Evolutionary conservation across 2,113 vertebrate species (phyloP).

Genomic region (Seriola aureovittata): DNA sequence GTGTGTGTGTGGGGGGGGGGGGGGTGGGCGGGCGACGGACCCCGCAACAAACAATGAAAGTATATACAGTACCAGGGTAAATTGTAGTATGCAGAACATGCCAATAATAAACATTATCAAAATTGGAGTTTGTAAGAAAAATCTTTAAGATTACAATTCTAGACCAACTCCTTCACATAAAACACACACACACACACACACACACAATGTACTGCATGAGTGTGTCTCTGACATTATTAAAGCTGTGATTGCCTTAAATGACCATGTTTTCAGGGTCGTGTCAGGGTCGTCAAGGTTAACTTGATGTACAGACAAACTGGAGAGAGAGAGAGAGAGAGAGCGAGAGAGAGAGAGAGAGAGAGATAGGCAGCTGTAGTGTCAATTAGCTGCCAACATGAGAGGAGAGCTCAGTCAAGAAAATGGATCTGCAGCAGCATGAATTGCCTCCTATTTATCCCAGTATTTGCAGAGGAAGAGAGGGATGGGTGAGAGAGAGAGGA

Average conservation of each 20-base stretch:
- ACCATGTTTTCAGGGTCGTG: neutral
- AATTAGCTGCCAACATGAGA: conserved; percentile 10
- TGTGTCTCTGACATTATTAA: neutral
- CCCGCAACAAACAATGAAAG: too few relatives aligned
- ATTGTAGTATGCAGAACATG: too few relatives aligned
- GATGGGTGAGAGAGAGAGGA: neutral
- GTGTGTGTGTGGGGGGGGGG: too few relatives aligned
- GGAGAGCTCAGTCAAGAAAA: conserved; percentile 14
- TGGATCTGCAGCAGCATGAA: neutral
- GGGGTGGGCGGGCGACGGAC: too few relatives aligned
- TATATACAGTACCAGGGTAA: too few relatives aligned
- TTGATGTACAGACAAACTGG: neutral
- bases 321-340: neutral
- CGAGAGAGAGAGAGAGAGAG: neutral
- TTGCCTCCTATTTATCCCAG: neutral
- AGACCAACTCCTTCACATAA: too few relatives aligned
- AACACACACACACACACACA: too few relatives aligned
- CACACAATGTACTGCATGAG: too few relatives aligned
- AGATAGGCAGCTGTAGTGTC: neutral
- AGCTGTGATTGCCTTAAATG: conserved; percentile 7
- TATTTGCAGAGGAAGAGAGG: neutral
- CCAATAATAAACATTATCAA: too few relatives aligned
- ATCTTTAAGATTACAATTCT: too few relatives aligned
- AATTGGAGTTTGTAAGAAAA: too few relatives aligned
- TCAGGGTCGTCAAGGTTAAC: conserved; percentile 5